Base-by-base conservation (phyloP, 2,113 vertebrate genomes). In the Ochotona curzoniae region DNA sequence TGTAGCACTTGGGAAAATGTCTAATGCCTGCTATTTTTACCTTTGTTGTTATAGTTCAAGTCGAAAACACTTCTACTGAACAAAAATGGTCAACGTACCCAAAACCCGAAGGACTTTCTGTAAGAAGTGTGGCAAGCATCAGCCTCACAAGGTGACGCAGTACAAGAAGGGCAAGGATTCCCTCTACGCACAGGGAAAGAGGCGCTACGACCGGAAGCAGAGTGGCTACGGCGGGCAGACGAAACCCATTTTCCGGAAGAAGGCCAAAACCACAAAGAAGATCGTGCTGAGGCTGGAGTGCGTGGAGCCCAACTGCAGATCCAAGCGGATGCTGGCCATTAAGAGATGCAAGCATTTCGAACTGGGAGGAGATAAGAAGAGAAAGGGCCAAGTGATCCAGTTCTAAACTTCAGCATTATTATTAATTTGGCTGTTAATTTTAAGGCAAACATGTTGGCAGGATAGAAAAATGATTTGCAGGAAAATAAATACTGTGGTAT, bases 101-200 rank as follows among this genome's bases (percentile, higher is more conserved):
- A 99, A 99, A 97, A 99, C 99, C 49, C 99, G 99, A 90, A 99
- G 99, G 92, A 99, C 99, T 0, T 99, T 98, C 98, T 99, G 99
- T 98, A 99, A 99, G 95, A 99, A 99, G n/a, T 99, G 99, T 96
- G 99, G 99, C 93, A 99, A 99, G 97, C 99, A 99, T 96, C 99
- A 99, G 93, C 99, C 99, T 15, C 99, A 99, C 96, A 99, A 99
- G 98, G 99, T 99, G 28, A 99, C 99, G 96, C 99, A 99, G 98
- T 99, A 99, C 98, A 99, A 99, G 98, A 99, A 99, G 98, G 99
- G 99, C 32, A 99, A 99, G 97, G 99, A 99, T 70, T 99, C 99
- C 9, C 98, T 99, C 10, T 99, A 99, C 13, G 99, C 99, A 3
- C 99, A 99, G 97, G 99, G 99, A 98, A 99, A 99, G 93, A 98